phyloP scores from a whole-genome alignment of 1,140 invertebrate species.

The Arion vulgaris region DNA sequence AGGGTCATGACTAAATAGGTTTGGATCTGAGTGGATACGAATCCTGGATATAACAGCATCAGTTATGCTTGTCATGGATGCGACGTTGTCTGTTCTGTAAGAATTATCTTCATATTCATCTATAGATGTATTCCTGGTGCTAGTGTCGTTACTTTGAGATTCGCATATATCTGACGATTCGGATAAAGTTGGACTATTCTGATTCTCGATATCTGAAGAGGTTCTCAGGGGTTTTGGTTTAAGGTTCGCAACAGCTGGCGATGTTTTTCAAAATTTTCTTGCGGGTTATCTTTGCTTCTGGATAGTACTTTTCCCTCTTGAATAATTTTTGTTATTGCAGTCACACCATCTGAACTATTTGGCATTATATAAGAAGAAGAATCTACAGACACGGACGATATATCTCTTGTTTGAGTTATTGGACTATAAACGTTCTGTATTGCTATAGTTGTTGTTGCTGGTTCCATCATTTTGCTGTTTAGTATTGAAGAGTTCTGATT shows the following conservation, averaged over 20 bases:
- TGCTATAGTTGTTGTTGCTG: not conserved
- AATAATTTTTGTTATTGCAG: not conserved
- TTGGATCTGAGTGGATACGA: not conserved
- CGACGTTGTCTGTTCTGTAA: not conserved
- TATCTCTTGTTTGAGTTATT: not conserved
- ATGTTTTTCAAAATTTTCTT: not conserved
- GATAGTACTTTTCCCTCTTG: not conserved
- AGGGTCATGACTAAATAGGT: not conserved
- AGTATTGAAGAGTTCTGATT: not conserved
- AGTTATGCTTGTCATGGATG: constrained; percentile 10
- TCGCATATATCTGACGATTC: constrained; percentile 18
- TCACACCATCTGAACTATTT: not conserved
- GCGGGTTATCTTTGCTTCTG: not conserved
- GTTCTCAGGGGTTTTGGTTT: constrained; percentile 28
- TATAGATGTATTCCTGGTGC: constrained; percentile 18
- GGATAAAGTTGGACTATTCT: constrained; percentile 20
- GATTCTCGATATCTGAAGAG: constrained; percentile 32
- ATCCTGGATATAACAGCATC: not conserved
- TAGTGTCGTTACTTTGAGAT: not conserved
- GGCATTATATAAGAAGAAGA: not conserved
- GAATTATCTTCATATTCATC: constrained; percentile 12
- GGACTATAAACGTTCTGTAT: not conserved
- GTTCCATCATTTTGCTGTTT: not conserved
- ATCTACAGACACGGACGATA: not conserved
- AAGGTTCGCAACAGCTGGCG: not conserved